These are phyloP conservation scores for Rhinichthys klamathensis DNA, from an alignment of 2,113 vertebrate genomes.

Conservation along the genomic window DNA sequence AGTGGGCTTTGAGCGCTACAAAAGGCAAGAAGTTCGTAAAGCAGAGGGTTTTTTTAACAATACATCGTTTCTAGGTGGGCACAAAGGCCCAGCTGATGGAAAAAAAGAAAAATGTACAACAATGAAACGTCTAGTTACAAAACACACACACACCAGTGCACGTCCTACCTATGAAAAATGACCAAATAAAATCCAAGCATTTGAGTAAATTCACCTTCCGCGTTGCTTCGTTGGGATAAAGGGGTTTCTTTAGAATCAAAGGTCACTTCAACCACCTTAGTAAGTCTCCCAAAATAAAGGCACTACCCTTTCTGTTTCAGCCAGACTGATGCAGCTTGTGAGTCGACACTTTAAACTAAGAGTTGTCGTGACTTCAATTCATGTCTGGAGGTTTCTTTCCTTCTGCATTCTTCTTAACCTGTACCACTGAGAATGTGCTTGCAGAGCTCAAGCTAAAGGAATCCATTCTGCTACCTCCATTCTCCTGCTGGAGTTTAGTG, in stretches of 20 bases:
- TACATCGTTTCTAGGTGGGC: slow-evolving; percentile 17
- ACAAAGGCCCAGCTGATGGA: slow-evolving; percentile 5
- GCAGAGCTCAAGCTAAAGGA: slow-evolving; percentile 20
- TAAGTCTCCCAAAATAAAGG: slow-evolving; percentile 59
- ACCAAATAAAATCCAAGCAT: slow-evolving; percentile 47
- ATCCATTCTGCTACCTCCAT: slow-evolving; percentile 44
- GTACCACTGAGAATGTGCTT: not conserved
- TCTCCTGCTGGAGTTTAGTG: slow-evolving; percentile 49
- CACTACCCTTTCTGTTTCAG: slow-evolving; percentile 64
- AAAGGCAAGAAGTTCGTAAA: slow-evolving; percentile 43
- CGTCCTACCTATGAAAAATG: slow-evolving; percentile 41
- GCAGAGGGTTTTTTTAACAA: slow-evolving; percentile 35
- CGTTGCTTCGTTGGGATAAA: slow-evolving; percentile 49
- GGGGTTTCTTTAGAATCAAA: slow-evolving; percentile 57
- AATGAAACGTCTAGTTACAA: slow-evolving; percentile 42
- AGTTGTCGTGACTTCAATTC: slow-evolving; percentile 35
- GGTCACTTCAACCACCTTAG: slow-evolving; percentile 63
- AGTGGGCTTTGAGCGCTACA: slow-evolving; percentile 57
- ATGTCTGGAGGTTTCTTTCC: slow-evolving; percentile 54
- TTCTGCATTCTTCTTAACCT: slow-evolving; percentile 10
- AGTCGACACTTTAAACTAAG: slow-evolving; percentile 8
- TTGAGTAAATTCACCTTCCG: slow-evolving; percentile 31
- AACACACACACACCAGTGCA: slow-evolving; percentile 30
- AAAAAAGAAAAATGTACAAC: slow-evolving; percentile 8
- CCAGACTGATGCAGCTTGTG: slow-evolving; percentile 40